Evolutionary conservation across 2,113 vertebrate genomes (phyloP).

Genomic region (Dasyurus viverrinus): DNA sequence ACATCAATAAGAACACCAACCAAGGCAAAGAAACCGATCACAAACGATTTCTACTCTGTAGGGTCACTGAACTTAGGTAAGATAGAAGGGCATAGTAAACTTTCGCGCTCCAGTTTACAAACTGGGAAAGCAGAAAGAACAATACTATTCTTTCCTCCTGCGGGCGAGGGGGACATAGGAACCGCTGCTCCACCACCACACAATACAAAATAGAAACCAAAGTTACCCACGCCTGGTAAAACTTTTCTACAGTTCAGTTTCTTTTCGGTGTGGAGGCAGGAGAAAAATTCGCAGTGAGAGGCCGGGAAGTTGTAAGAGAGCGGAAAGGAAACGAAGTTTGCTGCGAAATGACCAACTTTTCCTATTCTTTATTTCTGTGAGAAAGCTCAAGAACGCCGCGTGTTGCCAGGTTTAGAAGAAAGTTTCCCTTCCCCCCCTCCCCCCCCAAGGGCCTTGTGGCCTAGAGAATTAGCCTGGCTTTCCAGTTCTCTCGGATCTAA

Average conservation of each 20-base stretch:
- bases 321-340: constrained; percentile 63
- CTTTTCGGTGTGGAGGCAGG: not conserved
- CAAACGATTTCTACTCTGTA: not conserved
- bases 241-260: not conserved
- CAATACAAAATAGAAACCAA: not conserved
- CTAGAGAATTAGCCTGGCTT: not conserved
- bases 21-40: not conserved
- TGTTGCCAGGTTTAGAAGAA: constrained; percentile 6
- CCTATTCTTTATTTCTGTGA: not conserved
- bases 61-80: not conserved
- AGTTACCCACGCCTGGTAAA: not conserved
- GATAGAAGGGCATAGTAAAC: not conserved
- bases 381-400: not conserved
- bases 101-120: not conserved
- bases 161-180: not conserved
- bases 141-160: not conserved
- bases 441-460: not conserved
- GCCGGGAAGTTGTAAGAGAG: not conserved
- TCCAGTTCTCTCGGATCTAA: not conserved
- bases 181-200: not conserved
- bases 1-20: not conserved
- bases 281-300: not conserved
- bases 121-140: not conserved
- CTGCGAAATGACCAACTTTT: constrained; percentile 29
- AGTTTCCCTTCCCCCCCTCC: not conserved